phyloP scores from a whole-genome alignment of 2,113 vertebrate species.

The Sciurus niger region DNA sequence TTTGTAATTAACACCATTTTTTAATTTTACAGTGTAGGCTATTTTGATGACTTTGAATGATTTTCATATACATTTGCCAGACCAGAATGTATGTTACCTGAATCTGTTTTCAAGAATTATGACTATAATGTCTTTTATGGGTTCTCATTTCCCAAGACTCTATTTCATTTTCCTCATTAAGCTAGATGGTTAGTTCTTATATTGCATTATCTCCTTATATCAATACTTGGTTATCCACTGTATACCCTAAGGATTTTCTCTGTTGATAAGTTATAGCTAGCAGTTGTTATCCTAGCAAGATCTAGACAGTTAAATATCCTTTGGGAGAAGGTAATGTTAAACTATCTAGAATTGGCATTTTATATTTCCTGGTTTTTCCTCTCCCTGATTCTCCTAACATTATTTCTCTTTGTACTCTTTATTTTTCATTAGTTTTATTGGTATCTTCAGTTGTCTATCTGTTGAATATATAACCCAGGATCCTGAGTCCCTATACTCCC shows the following conservation, averaged over 20 bases:
- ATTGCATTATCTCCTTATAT: neutral
- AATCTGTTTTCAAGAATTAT: conserved; percentile 58
- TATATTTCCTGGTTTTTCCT: conserved; percentile 21
- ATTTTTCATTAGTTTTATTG: conserved; percentile 8
- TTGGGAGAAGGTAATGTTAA: neutral
- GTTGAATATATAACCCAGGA: neutral
- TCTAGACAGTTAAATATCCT: neutral
- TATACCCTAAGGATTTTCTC: conserved; percentile 42
- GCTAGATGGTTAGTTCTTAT: conserved; percentile 22
- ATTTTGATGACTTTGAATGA: neutral
- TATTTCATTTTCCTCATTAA: conserved; percentile 25
- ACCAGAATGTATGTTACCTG: conserved; percentile 40
- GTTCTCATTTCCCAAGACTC: conserved; percentile 6
- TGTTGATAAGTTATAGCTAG: neutral
- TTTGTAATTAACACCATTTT: conserved; percentile 22
- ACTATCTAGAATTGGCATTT: conserved; percentile 3
- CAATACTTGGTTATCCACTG: neutral
- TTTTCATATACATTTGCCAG: conserved; percentile 54
- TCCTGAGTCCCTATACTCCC: neutral
- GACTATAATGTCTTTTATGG: conserved; percentile 38
- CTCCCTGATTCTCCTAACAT: neutral
- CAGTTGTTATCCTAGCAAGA: neutral
- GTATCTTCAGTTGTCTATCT: neutral
- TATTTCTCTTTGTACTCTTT: neutral
- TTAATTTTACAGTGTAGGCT: neutral